Base-by-base conservation (phyloP, 2,888 invertebrate genomes). In the Meloe dianella region DNA sequence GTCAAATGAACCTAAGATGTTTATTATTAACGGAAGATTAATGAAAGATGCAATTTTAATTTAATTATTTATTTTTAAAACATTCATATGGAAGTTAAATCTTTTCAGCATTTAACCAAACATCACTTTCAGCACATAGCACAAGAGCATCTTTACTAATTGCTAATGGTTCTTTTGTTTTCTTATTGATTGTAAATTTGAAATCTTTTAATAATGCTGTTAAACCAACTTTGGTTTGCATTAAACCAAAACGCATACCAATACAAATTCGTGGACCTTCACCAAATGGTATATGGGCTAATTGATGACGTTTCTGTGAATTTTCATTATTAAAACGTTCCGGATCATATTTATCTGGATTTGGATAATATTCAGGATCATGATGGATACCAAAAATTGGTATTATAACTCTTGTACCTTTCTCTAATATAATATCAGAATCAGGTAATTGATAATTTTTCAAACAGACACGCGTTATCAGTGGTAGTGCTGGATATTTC, bases 241-340 rank as follows among this genome's bases (percentile, higher is more conserved):
- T 73, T 47, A 77, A 54, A 7, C 79, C 81, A 72, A 80, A 80
- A 35, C 80, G 72, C 29, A 74, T 60, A 38, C 81, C 81, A 75
- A 87, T 83, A 29, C 87, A 88, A 78, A 86, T 85, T 65, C 86
- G 82, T 8, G 87, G 87, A 0, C 87, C 87, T 74, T 86, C 87
- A 1, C 87, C 87, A 73, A 87, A 87, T 0, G 87, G 87, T 82
- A 87, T 82, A 84, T 86, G 87, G 64, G 85, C 84, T 69, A 84
- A 87, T 0, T 84, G 85, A 64, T 87, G 86, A 56, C 87, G 80
- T 38, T 82, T 83, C 0, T 84, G 82, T 66, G 87, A 24, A 85
- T 85, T 61, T 86, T 85, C 9, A n/a, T 84, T 81, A 0, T 84
- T 77, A 79, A 89, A 90, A 68, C 89, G 83, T 24, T 89, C 87